Percentiles rank a stretch among this genome's conserved stretches.
These are phyloP conservation scores for Hestina assimilis DNA, from an alignment of 1,140 invertebrate species.

Conservation along the genomic window DNA sequence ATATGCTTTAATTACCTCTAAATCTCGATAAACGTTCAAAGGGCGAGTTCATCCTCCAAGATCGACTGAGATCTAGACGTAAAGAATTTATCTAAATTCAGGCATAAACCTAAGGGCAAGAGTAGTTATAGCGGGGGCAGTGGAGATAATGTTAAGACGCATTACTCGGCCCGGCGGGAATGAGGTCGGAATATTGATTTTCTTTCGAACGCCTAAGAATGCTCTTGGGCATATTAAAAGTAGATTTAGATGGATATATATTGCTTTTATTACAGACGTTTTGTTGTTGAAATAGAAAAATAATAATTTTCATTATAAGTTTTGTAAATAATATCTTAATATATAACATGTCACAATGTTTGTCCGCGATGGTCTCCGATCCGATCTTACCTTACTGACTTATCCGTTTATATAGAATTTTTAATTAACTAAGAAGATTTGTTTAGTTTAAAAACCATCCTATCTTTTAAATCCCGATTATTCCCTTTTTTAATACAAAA, in stretches of 20 bases:
- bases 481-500: no score
- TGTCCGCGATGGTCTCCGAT: no score
- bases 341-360: no score
- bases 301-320: background rate
- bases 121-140: conserved; percentile 8
- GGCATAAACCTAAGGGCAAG: background rate
- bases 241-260: conserved; percentile 13
- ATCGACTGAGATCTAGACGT: background rate
- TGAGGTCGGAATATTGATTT: conserved; percentile 26
- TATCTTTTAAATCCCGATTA: no score
- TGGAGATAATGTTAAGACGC: conserved; percentile 10
- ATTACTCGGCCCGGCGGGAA: conserved; percentile 13
- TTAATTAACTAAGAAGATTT: no score
- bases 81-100: background rate
- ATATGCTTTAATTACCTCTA: no score
- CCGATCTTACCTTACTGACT: no score
- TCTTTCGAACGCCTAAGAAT: conserved; percentile 20
- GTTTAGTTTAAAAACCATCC: no score
- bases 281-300: background rate
- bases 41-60: no score
- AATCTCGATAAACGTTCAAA: no score
- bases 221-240: conserved; percentile 21
- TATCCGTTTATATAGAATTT: no score
- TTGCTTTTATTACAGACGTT: conserved; percentile 6
- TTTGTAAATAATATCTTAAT: no score